Conservation (phyloP, 2,888 invertebrate species). For the Diarsia mendica region DNA sequence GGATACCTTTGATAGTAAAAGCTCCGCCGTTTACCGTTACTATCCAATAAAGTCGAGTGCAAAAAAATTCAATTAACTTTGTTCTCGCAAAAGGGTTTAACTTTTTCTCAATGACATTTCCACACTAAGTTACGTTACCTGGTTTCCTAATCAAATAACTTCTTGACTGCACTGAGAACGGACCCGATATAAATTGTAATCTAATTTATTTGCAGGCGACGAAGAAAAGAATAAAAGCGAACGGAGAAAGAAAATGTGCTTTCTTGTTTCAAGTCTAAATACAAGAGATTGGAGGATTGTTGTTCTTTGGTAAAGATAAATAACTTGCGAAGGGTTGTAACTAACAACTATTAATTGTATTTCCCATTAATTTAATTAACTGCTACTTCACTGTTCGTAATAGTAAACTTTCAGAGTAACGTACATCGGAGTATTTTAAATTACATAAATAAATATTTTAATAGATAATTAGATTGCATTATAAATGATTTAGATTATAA, state of each 20-base stretch:
- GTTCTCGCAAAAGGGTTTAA: background rate
- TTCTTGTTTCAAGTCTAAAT: constrained; percentile 9
- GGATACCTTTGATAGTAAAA: too few species aligned
- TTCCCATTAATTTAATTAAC: background rate
- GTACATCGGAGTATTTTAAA: too few species aligned
- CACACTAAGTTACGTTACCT: constrained; percentile 28
- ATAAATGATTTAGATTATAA: too few species aligned
- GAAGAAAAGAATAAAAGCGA: constrained; percentile 6
- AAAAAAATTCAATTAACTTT: constrained; percentile 12
- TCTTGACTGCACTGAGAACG: constrained; percentile 6
- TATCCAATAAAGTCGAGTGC: background rate
- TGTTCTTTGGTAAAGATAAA: background rate
- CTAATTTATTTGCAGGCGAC: constrained; percentile 34
- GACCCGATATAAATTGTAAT: constrained; percentile 29
- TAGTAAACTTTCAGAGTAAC: too few species aligned
- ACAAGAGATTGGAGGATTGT: background rate
- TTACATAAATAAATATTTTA: too few species aligned
- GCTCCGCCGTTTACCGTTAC: too few species aligned
- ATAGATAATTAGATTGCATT: too few species aligned
- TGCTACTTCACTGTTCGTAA: background rate
- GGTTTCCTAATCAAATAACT: constrained; percentile 32
- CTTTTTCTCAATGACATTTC: constrained; percentile 7
- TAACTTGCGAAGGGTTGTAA: background rate
- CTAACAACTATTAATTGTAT: background rate
- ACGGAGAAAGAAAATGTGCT: background rate